Evolutionary conservation across 1,140 invertebrate genomes (phyloP), one percentile per base, ranked within the genome.

Genomic region (Danaus melanippus): DNA sequence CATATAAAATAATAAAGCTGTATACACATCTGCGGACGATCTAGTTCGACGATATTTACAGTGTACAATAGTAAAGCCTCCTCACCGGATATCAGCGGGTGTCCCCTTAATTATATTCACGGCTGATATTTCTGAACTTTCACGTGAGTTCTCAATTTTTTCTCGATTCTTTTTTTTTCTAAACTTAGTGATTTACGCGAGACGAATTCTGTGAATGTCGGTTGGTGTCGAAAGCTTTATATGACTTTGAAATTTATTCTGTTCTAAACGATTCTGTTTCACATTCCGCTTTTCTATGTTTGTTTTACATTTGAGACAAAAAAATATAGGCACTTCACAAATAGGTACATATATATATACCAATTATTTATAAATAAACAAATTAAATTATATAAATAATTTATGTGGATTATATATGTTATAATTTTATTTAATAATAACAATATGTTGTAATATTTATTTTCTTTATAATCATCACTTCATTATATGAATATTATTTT

Each of bases 91-190:
- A 76, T 67, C 80, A 84, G 79, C 80, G 80, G 79, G 80, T 76
- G 79, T 80, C 74, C 82, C 66, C 70, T 78, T 86, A 84, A 84
- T 86, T 84, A 84, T 84, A 86, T 86, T 84, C 80, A 75, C 74
- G 69, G 74, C 73, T 78, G 80, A 82, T 84, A 84, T 84, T 82
- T 84, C 79, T 74, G 69, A 86, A 82, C 79, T 86, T 86, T 81
- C 80, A 86, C 77, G 81, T 77, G 81, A 83, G 78, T 68, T 76
- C 78, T 80, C 82, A 76, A 80, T 83, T 80, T 83, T 84, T 79
- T 83, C 67, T 69, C 50, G 58, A 53, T 43, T 60, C 63, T 74
- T 80, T 81, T 79, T 71, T 79, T 79, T 74, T 74, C 67, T 72
- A 77, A 82, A 78, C 72, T 79, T 71, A 51, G 74, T 86, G 84